These are phyloP conservation scores for Corapipo altera DNA, from an alignment of 2,113 vertebrate genomes.

Conservation along the genomic window DNA sequence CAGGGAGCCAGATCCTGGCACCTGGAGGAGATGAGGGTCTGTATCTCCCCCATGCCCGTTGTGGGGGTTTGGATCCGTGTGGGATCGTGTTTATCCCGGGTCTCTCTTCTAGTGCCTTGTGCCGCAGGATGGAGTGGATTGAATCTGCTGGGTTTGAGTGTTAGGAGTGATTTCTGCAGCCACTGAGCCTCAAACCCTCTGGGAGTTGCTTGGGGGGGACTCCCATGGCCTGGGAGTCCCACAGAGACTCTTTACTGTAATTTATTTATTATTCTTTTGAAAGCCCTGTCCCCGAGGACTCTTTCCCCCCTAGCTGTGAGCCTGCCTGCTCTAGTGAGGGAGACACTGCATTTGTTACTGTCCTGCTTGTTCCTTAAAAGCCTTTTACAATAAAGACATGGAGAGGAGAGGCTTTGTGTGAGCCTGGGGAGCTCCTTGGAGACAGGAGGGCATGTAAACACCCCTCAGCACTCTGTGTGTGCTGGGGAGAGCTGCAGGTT, in stretches of 20 bases:
- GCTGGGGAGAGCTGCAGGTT: not conserved
- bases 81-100: accelerated
- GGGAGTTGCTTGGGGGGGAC: not conserved
- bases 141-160: not conserved
- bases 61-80: not conserved
- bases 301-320: not conserved
- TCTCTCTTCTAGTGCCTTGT: not conserved
- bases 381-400: not conserved
- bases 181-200: not conserved
- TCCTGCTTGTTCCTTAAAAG: not conserved
- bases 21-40: not conserved
- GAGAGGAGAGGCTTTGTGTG: not conserved
- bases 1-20: not conserved
- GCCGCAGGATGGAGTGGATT: not conserved
- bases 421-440: slow-evolving; percentile 29
- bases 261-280: not conserved
- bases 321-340: not conserved
- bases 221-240: not conserved
- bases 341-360: not conserved
- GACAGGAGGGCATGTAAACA: not conserved
- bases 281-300: not conserved
- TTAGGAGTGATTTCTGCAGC: not conserved
- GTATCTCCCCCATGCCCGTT: accelerated
- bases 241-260: not conserved
- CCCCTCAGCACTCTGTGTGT: not conserved